These are phyloP conservation scores for Tetraneura akinire DNA, from an alignment of 1,140 invertebrate species.

Conservation along the genomic window DNA sequence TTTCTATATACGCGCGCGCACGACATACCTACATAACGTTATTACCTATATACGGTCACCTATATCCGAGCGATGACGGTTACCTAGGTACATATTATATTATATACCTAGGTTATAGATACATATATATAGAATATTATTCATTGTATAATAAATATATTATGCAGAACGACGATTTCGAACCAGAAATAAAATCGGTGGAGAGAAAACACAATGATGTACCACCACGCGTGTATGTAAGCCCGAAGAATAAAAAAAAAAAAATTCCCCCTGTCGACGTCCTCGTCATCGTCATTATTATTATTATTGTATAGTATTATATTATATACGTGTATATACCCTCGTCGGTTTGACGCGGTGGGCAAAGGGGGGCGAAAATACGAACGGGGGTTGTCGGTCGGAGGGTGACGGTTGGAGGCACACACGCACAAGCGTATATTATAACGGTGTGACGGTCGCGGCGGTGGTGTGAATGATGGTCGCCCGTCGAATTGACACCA, in stretches of 20 bases:
- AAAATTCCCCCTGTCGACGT: conserved; percentile 38
- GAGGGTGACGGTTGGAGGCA: neutral
- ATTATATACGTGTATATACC: too few relatives aligned
- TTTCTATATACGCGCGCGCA: too few relatives aligned
- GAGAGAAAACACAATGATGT: conserved; percentile 34
- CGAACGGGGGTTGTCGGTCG: too few relatives aligned
- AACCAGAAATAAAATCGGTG: conserved; percentile 16
- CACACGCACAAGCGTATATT: neutral
- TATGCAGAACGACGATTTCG: conserved; percentile 17
- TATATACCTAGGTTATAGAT: too few relatives aligned
- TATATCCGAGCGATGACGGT: too few relatives aligned
- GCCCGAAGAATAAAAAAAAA: conserved; percentile 23
- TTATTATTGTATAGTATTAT: conserved; percentile 19
- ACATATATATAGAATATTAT: too few relatives aligned
- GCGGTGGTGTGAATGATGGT: conserved; percentile 43
- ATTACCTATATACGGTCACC: too few relatives aligned
- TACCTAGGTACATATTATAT: too few relatives aligned
- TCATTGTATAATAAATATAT: too few relatives aligned
- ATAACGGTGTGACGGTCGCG: conserved; percentile 29
- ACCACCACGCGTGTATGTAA: conserved; percentile 19
- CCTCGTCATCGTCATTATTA: conserved; percentile 36
- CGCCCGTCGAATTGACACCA: conserved; percentile 46
- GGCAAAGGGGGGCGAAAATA: neutral
- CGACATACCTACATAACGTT: too few relatives aligned
- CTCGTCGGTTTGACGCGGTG: conserved; percentile 12